Evolutionary conservation across 2,888 invertebrate species (phyloP), one percentile per base, ranked within the genome.

Genomic region (Drosophila barbarae): DNA sequence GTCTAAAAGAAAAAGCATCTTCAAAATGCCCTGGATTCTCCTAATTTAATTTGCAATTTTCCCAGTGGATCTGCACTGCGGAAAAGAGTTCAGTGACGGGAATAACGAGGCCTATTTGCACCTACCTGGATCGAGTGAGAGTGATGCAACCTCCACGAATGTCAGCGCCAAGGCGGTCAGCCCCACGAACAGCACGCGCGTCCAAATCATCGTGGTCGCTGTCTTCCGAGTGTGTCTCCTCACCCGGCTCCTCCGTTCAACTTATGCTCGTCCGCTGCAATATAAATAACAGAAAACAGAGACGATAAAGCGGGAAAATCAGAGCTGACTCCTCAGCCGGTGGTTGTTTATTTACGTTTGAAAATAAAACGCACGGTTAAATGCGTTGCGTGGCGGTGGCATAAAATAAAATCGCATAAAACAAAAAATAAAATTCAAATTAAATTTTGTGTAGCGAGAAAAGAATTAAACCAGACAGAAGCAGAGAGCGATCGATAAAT

Each of bases 81-180:
- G 4, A 46, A 63, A 42, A 63, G 30, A 26, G 42, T 36, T 36
- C 7, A 35, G 35, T 23, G 50, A 35, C 7, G 9, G 15, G 6
- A 35, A 10, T 10, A 30, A 8, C 46, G 30, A 13, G 28, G n/a
- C 10, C 7, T 39, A 26, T 18, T 13, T n/a, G 59, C 58, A 70
- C 76, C 60, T 87, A 89, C 89, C 89, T 90, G 89, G 89, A 87
- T 89, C 89, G 66, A 89, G 82, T 70, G 89, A 89, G 74, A 89
- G 80, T 74, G 88, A 84, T 74, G 85, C 77, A 77, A 86, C 86
- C 78, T 86, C 81, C 74, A 76, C 85, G 72, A 87, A 56, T 68
- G 79, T 77, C 82, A 85, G 73, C 70, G 73, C 80, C 74, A 79
- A 60, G 68, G 77, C 65, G 73, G 75, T 79, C 72, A 82, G 54